phyloP scores from a whole-genome alignment of 2,797 vertebrate genomes.

The Mus minutoides region DNA sequence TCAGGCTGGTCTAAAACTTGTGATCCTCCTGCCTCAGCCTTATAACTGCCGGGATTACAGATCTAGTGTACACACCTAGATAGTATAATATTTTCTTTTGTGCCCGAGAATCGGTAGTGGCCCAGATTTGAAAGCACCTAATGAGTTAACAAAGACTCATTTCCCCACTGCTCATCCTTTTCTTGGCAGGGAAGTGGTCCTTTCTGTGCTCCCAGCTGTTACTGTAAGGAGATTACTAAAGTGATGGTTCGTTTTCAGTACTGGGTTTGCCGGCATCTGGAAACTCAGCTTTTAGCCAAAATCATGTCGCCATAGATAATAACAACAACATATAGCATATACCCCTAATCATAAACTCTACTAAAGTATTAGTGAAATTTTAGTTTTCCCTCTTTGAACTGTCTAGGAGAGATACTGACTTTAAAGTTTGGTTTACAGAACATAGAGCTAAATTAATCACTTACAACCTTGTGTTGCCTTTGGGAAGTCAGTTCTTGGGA shows the following conservation, averaged over 20 bases:
- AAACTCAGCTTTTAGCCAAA: neutral
- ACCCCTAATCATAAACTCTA: constrained; percentile 6
- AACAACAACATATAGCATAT: neutral
- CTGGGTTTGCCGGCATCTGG: neutral
- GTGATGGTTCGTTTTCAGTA: neutral
- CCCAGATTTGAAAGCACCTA: neutral
- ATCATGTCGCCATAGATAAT: neutral
- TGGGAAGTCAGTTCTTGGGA: neutral
- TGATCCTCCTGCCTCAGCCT: neutral
- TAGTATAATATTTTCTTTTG: neutral
- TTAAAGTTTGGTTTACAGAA: neutral
- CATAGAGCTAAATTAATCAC: neutral
- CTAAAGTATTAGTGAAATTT: neutral
- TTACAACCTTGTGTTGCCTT: neutral
- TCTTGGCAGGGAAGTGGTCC: neutral
- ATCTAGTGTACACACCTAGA: neutral
- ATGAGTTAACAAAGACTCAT: neutral
- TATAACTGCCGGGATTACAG: neutral
- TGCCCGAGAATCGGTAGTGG: neutral
- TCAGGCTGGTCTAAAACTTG: neutral
- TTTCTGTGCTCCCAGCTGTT: neutral
- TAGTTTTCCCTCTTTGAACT: neutral
- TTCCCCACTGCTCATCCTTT: neutral
- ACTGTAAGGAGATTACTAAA: neutral
- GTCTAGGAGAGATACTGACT: neutral